Evolutionary conservation across 1,140 invertebrate genomes (phyloP).

Genomic region (Penaeus japonicus): DNA sequence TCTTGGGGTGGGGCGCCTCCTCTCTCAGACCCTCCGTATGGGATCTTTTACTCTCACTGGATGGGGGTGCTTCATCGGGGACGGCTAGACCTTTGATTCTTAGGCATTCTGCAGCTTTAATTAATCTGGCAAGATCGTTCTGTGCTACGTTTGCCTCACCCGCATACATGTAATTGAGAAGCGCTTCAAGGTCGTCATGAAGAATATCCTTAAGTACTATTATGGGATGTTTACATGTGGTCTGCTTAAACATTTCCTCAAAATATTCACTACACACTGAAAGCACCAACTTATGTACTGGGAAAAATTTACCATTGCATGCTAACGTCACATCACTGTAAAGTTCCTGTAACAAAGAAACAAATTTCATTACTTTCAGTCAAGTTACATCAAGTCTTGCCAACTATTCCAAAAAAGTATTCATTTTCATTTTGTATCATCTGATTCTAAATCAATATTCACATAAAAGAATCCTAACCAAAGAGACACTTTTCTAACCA

Average conservation of each 20-base stretch:
- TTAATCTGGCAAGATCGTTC: conserved; percentile 28
- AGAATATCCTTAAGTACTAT: conserved; percentile 36
- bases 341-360: conserved; percentile 17
- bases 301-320: conserved; percentile 36
- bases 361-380: not conserved
- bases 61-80: not conserved
- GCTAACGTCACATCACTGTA: conserved; percentile 45
- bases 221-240: conserved; percentile 17
- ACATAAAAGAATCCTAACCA: no score
- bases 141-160: conserved; percentile 39
- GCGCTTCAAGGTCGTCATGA: conserved; percentile 22
- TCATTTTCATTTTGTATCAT: not conserved
- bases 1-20: conserved; percentile 16
- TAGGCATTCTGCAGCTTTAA: conserved; percentile 40
- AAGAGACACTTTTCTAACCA: not conserved
- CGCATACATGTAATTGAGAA: conserved; percentile 42
- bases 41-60: conserved; percentile 15
- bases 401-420: not conserved
- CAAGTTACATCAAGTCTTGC: not conserved
- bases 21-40: not conserved
- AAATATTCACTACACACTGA: conserved; percentile 43
- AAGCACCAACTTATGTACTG: conserved; percentile 38
- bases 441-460: no score
- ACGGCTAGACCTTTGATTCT: conserved; percentile 40
- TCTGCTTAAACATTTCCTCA: conserved; percentile 44